Evolutionary conservation across 2,113 vertebrate species (phyloP).

Genomic region (Hippocampus abdominalis): DNA sequence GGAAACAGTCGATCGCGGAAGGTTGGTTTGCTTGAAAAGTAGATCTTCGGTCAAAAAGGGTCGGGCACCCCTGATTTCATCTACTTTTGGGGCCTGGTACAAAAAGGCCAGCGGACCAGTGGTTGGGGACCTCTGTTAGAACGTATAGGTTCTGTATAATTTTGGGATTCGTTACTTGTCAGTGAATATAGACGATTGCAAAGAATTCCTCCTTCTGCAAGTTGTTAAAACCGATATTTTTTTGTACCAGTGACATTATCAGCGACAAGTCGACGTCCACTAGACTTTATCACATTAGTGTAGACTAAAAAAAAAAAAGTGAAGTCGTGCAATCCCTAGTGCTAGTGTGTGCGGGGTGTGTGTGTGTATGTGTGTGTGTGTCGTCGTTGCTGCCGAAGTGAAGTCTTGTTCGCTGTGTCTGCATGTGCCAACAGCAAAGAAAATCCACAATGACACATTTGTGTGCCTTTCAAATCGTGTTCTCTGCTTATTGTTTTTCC

Average conservation of each 20-base stretch:
- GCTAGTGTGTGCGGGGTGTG: slow-evolving; percentile 40
- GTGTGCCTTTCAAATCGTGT: slow-evolving; percentile 60
- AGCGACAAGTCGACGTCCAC: not conserved
- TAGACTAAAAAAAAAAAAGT: not conserved
- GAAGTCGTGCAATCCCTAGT: slow-evolving; percentile 27
- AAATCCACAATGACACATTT: slow-evolving; percentile 39
- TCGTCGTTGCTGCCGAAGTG: slow-evolving; percentile 51
- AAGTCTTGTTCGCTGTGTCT: slow-evolving; percentile 56
- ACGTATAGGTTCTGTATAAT: no score
- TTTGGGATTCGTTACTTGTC: no score
- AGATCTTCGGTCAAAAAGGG: no score
- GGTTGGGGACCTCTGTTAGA: no score
- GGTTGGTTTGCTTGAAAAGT: no score
- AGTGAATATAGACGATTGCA: no score
- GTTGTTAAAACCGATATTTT: no score
- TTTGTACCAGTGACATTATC: not conserved
- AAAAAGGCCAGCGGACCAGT: no score
- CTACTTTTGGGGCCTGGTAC: no score
- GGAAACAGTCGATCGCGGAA: no score
- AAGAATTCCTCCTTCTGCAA: no score
- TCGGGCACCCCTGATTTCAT: no score
- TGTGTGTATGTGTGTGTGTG: slow-evolving; percentile 49
- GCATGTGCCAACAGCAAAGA: slow-evolving; percentile 51
- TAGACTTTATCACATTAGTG: not conserved
- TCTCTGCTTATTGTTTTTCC: slow-evolving; percentile 56